Conservation (phyloP, 2,113 vertebrate species). For the Cryptomyrus ogoouensis region DNA sequence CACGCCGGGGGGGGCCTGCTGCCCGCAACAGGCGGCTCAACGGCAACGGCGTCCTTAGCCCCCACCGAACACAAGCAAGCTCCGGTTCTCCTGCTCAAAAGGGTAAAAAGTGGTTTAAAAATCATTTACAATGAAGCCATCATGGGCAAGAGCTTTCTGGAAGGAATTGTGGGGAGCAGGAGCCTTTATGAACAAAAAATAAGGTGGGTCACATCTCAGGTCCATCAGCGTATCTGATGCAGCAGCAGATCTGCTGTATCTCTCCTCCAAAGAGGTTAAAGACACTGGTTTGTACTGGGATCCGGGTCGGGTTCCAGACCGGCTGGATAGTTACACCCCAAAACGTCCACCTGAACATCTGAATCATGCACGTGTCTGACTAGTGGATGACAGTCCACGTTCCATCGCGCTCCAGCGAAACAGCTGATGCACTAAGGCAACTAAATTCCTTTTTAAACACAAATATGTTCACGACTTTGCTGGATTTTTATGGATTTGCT, state of each 20-base stretch:
- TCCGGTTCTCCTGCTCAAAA: background rate
- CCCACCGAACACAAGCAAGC: background rate
- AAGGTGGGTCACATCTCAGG: background rate
- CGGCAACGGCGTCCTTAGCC: background rate
- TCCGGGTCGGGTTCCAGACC: background rate
- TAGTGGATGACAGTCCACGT: background rate
- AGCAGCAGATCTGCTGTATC: background rate
- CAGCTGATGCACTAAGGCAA: background rate
- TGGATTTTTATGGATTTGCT: background rate
- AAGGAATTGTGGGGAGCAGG: background rate
- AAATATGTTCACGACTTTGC: conserved; percentile 7
- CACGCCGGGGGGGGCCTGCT: background rate
- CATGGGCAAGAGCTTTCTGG: background rate
- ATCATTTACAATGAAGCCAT: background rate
- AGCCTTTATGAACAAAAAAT: background rate
- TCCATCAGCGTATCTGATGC: background rate
- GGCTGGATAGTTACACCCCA: background rate
- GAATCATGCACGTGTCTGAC: background rate
- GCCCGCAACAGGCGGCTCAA: background rate
- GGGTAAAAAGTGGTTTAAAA: background rate
- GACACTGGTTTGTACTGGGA: background rate
- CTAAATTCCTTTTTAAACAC: conserved; percentile 7
- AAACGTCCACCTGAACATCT: background rate
- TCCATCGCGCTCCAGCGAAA: background rate
- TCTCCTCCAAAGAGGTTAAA: background rate